Percentiles rank a stretch among this genome's conserved stretches.
These are phyloP conservation scores for Drosophila acutilabella DNA, from an alignment of 2,888 invertebrate species.

Conservation along the genomic window DNA sequence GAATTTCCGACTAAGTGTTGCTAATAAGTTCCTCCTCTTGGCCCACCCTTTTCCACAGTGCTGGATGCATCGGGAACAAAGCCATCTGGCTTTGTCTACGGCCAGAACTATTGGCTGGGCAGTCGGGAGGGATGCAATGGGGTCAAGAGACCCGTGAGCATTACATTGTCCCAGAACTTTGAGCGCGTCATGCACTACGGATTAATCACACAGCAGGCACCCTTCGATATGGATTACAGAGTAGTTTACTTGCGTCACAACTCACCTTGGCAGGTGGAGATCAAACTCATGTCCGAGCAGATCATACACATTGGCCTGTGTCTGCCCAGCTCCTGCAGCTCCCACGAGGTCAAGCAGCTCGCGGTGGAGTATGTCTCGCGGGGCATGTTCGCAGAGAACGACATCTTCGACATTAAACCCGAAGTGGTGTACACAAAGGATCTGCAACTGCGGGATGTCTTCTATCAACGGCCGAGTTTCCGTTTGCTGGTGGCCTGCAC, in stretches of 20 bases:
- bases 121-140: slow-evolving; percentile 86
- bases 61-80: slow-evolving; percentile 87
- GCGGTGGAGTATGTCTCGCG: slow-evolving; percentile 81
- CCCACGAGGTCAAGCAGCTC: slow-evolving; percentile 82
- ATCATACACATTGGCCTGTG: slow-evolving; percentile 86
- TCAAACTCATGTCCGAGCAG: slow-evolving; percentile 85
- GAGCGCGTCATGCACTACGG: slow-evolving; percentile 84
- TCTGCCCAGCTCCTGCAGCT: slow-evolving; percentile 85
- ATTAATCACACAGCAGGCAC: slow-evolving; percentile 82
- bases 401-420: slow-evolving; percentile 82
- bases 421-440: slow-evolving; percentile 84
- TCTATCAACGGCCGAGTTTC: slow-evolving; percentile 82
- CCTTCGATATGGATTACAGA: slow-evolving; percentile 85
- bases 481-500: slow-evolving; percentile 75
- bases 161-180: slow-evolving; percentile 83
- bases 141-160: slow-evolving; percentile 80
- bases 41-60: slow-evolving; percentile 79
- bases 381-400: slow-evolving; percentile 80
- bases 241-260: slow-evolving; percentile 84
- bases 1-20: background rate
- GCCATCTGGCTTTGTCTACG: slow-evolving; percentile 86
- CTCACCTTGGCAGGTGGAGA: slow-evolving; percentile 85
- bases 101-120: slow-evolving; percentile 88
- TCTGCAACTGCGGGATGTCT: slow-evolving; percentile 79
- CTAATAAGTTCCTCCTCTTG: background rate